phyloP scores from a whole-genome alignment of 1,140 invertebrate genomes.

The Calephelis nemesis region DNA sequence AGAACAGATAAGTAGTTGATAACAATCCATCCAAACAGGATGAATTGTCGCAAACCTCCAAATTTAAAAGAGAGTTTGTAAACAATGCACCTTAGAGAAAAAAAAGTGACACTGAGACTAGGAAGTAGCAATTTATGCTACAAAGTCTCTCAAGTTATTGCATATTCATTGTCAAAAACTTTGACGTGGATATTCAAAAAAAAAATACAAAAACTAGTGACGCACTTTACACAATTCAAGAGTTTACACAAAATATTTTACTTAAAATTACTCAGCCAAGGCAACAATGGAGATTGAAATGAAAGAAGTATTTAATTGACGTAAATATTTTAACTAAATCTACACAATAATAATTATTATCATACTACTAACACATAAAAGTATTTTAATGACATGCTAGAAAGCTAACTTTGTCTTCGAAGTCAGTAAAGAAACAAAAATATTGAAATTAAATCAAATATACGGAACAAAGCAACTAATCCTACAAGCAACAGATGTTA shows the following conservation, averaged over 20 bases:
- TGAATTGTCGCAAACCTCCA: too few species aligned
- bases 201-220: not conserved
- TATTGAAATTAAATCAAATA: not conserved
- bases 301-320: too few species aligned
- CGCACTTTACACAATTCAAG: not conserved
- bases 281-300: too few species aligned
- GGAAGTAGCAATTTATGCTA: not conserved
- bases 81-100: not conserved
- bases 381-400: not conserved
- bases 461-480: constrained; percentile 11
- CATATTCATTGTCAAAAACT: not conserved
- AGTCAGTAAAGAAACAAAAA: not conserved
- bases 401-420: not conserved
- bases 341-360: too few species aligned
- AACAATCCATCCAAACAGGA: too few species aligned
- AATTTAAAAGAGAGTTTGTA: not conserved
- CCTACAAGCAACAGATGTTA: not conserved
- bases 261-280: not conserved
- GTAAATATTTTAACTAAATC: too few species aligned
- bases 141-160: not conserved
- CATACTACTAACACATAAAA: too few species aligned
- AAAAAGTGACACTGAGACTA: not conserved
- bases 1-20: too few species aligned
- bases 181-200: not conserved
- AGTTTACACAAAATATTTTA: not conserved